Percentiles rank a stretch among this genome's conserved stretches.
These are phyloP conservation scores for Takifugu ocellatus DNA, from an alignment of 2,797 vertebrate species.

Conservation along the genomic window DNA sequence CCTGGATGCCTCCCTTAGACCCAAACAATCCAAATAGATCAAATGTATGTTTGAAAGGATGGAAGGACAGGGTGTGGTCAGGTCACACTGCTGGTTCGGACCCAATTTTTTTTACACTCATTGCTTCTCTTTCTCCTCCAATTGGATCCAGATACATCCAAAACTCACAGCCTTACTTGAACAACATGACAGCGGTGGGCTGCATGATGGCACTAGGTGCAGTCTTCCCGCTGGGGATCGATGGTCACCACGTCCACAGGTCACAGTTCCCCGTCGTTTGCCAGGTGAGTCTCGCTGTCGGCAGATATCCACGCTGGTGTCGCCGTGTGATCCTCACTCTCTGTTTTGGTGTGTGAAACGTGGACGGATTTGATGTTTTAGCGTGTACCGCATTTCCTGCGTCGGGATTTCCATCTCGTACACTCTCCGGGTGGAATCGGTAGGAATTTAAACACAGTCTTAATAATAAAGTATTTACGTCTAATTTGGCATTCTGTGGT, in stretches of 20 bases:
- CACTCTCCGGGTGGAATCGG: background rate
- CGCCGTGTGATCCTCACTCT: too few species aligned
- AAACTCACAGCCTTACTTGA: conserved; percentile 95
- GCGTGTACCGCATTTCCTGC: background rate
- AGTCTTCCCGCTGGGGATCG: conserved; percentile 89
- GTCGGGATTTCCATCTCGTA: conserved; percentile 6
- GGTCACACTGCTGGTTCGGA: too few species aligned
- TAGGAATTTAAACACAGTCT: conserved; percentile 9
- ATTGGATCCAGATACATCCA: conserved; percentile 84
- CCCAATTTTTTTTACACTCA: too few species aligned
- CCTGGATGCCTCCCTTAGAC: too few species aligned
- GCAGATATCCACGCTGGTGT: background rate
- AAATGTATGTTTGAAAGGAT: too few species aligned
- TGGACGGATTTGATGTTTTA: too few species aligned
- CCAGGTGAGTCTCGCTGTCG: conserved; percentile 76
- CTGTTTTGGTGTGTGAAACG: too few species aligned
- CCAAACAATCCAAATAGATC: too few species aligned
- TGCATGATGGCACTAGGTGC: conserved; percentile 91
- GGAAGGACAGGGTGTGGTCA: too few species aligned
- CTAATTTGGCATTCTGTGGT: conserved; percentile 10
- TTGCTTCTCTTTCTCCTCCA: background rate
- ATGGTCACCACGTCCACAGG: conserved; percentile 84
- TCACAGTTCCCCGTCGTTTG: conserved; percentile 90
- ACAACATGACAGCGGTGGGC: conserved; percentile 94
- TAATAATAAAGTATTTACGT: conserved; percentile 11